Evolutionary conservation across 2,797 vertebrate species (phyloP), one percentile per base, ranked within the genome.

Genomic region (Semotilus atromaculatus): DNA sequence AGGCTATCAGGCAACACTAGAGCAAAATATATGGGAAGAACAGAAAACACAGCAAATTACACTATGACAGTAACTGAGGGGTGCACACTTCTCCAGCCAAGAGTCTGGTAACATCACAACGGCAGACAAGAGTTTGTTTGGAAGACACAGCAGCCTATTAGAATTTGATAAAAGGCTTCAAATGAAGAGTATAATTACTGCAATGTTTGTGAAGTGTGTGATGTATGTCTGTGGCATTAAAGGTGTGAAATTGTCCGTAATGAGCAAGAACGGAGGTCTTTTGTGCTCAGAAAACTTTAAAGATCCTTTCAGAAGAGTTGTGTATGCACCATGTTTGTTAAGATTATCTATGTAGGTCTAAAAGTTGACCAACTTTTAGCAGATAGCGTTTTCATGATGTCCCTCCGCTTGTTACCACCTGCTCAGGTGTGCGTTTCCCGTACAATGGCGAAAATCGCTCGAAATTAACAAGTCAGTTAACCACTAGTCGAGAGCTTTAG

Each of bases 101-200:
- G 60, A 78, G 48, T 48, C 19, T 64, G 34, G 58, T 87, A 70
- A 29, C 58, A 74, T 84, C 77, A 74, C 60, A 55, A 36, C 67
- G 60, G 81, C 43, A 58, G 48, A 83, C 48, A 51, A 31, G 23
- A 73, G 67, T 87, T 86, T 86, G 51, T 84, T 86, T 87, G 86
- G 78, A 45, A 38, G 77, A 81, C 55, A 73, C 81, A 62, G 19
- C 26, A 60, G 74, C 84, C 86, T 84, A 80, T 89, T 86, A 89
- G 68, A 80, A 70, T 13, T 73, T 82, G 81, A 84, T 87, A 78
- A 78, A 83, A 74, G 80, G 76, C 45, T 83, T 85, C 62, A 85
- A 87, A 87, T 85, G 66, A 89, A 87, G 86, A 79, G 84, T 85
- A 62, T 86, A 89, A 87, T 89, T 87, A 87, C 86, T 84, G 67